Percentiles rank a stretch among this genome's conserved stretches.
Evolutionary conservation across 2,113 vertebrate species (phyloP).

Genomic region (Pavo muticus): DNA sequence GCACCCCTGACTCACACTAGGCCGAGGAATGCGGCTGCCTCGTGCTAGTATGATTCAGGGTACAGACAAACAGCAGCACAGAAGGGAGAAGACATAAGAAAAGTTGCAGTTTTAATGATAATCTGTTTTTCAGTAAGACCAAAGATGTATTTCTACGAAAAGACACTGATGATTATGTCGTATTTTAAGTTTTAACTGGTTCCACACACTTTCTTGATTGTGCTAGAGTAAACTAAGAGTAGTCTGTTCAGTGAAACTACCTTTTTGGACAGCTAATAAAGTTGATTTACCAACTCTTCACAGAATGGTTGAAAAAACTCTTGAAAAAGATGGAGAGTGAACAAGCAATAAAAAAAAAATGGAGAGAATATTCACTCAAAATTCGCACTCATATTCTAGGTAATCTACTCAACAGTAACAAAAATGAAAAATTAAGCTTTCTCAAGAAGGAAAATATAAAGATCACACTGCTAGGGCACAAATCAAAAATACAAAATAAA

Average conservation of each 20-base stretch:
- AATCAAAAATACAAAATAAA: background rate
- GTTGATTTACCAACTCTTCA: background rate
- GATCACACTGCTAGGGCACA: background rate
- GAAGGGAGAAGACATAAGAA: conserved; percentile 74
- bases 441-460: background rate
- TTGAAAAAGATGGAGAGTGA: background rate
- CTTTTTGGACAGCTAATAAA: background rate
- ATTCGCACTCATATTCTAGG: background rate
- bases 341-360: background rate
- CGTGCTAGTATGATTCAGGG: conserved; percentile 84
- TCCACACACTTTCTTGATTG: background rate
- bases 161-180: background rate
- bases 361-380: background rate
- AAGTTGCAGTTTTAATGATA: conserved; percentile 69
- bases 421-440: background rate
- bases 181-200: background rate
- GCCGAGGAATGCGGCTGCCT: conserved; percentile 97
- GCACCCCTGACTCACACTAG: conserved; percentile 99
- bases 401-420: background rate
- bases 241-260: background rate
- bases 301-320: background rate
- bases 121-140: conserved; percentile 1
- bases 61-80: conserved; percentile 60
- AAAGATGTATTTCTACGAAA: conserved; percentile 2
- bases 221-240: background rate